Conservation (phyloP, 2,797 vertebrate species). For the Neostethus bicornis region DNA sequence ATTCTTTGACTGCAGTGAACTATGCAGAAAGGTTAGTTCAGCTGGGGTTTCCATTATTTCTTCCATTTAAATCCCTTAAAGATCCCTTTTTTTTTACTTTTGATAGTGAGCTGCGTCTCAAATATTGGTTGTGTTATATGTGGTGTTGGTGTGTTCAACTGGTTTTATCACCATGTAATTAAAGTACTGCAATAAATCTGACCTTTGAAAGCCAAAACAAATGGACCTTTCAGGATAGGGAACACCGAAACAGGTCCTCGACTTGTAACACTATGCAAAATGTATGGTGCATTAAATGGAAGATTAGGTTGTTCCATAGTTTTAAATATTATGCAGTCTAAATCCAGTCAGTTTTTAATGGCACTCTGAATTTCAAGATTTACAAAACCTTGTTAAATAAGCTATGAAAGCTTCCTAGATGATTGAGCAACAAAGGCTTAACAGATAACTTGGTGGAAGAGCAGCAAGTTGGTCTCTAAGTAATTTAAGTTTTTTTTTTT, state of each 20-base stretch:
- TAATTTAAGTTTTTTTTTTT: conserved; percentile 19
- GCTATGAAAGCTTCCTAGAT: background rate
- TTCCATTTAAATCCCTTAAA: too few relatives aligned
- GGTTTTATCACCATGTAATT: background rate
- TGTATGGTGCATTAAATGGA: background rate
- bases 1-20: conserved; percentile 58
- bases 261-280: too few relatives aligned
- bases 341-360: background rate
- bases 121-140: background rate
- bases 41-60: background rate
- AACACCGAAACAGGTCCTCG: background rate
- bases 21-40: conserved; percentile 53
- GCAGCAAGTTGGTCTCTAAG: conserved; percentile 1
- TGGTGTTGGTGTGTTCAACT: background rate
- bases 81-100: background rate
- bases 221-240: background rate
- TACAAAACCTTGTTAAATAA: background rate
- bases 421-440: conserved; percentile 1
- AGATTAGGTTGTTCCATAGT: background rate
- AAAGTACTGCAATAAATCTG: background rate
- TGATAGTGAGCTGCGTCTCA: background rate
- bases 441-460: background rate
- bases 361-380: background rate
- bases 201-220: background rate
- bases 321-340: background rate